Conservation (phyloP, 1,140 invertebrate species). For the Nymphalis io region DNA sequence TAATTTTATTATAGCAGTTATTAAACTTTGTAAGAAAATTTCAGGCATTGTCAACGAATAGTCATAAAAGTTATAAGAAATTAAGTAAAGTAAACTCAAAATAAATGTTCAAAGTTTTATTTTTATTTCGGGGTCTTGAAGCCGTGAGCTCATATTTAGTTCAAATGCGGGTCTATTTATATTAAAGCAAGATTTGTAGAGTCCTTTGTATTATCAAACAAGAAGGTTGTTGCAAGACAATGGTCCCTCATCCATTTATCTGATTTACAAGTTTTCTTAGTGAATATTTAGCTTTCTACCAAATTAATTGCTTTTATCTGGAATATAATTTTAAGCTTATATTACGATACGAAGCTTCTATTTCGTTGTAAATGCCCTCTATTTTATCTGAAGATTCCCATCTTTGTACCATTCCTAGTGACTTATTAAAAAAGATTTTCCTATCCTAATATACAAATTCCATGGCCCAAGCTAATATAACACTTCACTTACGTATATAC, state of each 20-base stretch:
- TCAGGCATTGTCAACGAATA: not conserved
- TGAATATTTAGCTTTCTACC: not conserved
- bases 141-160: not conserved
- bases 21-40: no score
- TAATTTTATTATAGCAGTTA: no score
- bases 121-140: not conserved
- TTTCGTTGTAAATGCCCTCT: no score
- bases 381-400: no score
- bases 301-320: not conserved
- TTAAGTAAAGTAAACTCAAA: not conserved
- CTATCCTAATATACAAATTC: no score
- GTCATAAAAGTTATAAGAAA: not conserved
- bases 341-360: no score
- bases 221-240: conserved; percentile 6
- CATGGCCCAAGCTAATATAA: no score
- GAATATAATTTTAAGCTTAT: no score
- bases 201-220: conserved; percentile 6
- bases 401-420: no score
- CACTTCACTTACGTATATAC: no score
- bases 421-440: no score
- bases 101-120: not conserved
- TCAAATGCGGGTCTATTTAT: conserved; percentile 2
- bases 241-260: conserved; percentile 1
- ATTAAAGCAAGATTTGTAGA: conserved; percentile 5
- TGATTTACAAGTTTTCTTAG: conserved; percentile 4